Conservation (phyloP, 1,140 invertebrate species). For the Delia radicum region DNA sequence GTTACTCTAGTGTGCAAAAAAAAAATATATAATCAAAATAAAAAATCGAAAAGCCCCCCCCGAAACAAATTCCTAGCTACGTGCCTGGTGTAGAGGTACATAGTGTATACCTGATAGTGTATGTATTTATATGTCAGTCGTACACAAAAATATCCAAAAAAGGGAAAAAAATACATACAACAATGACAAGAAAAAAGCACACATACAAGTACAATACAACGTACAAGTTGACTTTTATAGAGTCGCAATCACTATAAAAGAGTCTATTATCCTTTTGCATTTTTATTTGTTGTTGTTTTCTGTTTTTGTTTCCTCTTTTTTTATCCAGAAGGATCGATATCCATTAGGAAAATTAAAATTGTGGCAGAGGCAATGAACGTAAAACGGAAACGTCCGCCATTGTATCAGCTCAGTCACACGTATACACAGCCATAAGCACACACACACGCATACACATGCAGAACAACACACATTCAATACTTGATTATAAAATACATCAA, state of each 20-base stretch:
- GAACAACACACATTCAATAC: neutral
- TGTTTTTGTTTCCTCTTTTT: constrained; percentile 14
- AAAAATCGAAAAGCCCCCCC: no score
- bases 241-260: constrained; percentile 56
- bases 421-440: neutral
- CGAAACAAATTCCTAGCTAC: no score
- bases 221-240: constrained; percentile 55
- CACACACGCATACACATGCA: neutral
- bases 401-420: constrained; percentile 3
- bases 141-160: constrained; percentile 22
- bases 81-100: no score
- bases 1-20: no score
- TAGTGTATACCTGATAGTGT: no score
- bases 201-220: constrained; percentile 1
- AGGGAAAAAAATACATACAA: neutral
- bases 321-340: constrained; percentile 48
- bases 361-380: constrained; percentile 56
- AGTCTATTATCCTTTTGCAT: constrained; percentile 55
- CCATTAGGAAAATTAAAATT: constrained; percentile 57
- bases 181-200: constrained; percentile 30
- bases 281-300: constrained; percentile 8
- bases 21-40: no score
- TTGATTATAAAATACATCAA: neutral
- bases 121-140: constrained; percentile 33
- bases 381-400: constrained; percentile 45